Base-by-base conservation (phyloP, 1,140 invertebrate species). In the Mercenaria mercenaria region DNA sequence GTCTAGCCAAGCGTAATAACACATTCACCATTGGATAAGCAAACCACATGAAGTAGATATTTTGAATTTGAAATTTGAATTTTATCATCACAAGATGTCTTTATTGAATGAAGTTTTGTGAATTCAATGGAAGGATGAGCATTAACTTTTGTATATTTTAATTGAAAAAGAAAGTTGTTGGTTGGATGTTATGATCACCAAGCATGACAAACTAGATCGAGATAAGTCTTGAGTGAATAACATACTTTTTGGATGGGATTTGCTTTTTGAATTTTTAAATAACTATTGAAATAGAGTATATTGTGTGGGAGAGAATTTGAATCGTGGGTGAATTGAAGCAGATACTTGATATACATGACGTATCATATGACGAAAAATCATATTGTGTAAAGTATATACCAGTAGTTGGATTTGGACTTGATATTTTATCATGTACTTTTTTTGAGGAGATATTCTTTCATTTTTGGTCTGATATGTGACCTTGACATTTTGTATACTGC, bases 41-140 rank as follows among this genome's bases (percentile, higher is more conserved):
- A 52, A 20, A 52, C 74, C 47, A 52, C 76, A 79, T 56, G 43
- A 39, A 56, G 50, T 26, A 29, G 50, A 56, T 20, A 20, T 32
- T 79, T 79, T 34, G 47, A 79, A 56, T 79, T 79, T 56, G 76
- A 79, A 79, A 50, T 77, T 77, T 52, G 26, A 47, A 67, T 67
- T 72, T 64, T 64, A 29, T 64, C 29, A 29, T 64, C 59, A 64
- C 8, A 29, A 29, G 59, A 64, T 64, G 26, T 29, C n/a, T 56
- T 64, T n/a, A 64, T n/a, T 64, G 20, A 64, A 64, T 64, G 59
- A 64, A 64, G 59, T 29, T 67, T 29, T 67, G 61, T 32, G 13
- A 32, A n/a, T 37, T 20, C 18, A 41, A 6, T 29, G 23, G 67
- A 72, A 13, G 37, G 34, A 39, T 37, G 32, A 72, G 32, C 13